A percentile compares a stretch with the other conserved stretches of the same genome.
These are phyloP conservation scores for Lasius platythorax DNA, from an alignment of 2,888 invertebrate species.

Conservation along the genomic window DNA sequence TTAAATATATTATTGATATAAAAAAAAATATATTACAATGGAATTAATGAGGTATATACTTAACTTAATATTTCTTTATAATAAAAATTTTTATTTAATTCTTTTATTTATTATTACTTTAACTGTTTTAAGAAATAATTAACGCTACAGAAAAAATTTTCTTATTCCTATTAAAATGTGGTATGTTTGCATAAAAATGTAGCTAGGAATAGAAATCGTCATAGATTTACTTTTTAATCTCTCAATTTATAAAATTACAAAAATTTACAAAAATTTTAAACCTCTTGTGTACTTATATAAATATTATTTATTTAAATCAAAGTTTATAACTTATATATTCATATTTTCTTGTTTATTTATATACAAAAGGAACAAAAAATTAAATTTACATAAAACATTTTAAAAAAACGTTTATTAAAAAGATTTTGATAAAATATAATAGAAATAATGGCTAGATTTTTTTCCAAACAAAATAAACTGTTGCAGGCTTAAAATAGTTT, in stretches of 20 bases:
- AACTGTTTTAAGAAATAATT: background rate
- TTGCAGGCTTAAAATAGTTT: slow-evolving; percentile 31
- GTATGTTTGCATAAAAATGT: background rate
- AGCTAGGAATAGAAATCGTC: background rate
- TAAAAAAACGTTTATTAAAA: background rate
- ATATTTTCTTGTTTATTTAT: background rate
- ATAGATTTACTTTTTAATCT: background rate
- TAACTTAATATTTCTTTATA: slow-evolving; percentile 1
- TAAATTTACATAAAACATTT: slow-evolving; percentile 18
- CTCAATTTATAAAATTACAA: background rate
- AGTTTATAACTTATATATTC: background rate
- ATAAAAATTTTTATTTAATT: slow-evolving; percentile 16
- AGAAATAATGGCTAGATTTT: background rate
- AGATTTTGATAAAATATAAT: background rate
- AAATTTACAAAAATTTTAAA: slow-evolving; percentile 6
- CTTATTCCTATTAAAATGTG: background rate
- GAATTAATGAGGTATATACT: background rate
- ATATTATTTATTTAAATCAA: slow-evolving; percentile 10
- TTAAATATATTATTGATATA: background rate
- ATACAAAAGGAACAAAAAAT: background rate
- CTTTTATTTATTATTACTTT: background rate
- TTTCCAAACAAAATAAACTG: background rate
- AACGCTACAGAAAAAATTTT: background rate
- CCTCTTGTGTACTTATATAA: background rate
- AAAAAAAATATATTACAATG: background rate